Base-by-base conservation (phyloP, 2,888 invertebrate species). In the Isoperla grammatica region DNA sequence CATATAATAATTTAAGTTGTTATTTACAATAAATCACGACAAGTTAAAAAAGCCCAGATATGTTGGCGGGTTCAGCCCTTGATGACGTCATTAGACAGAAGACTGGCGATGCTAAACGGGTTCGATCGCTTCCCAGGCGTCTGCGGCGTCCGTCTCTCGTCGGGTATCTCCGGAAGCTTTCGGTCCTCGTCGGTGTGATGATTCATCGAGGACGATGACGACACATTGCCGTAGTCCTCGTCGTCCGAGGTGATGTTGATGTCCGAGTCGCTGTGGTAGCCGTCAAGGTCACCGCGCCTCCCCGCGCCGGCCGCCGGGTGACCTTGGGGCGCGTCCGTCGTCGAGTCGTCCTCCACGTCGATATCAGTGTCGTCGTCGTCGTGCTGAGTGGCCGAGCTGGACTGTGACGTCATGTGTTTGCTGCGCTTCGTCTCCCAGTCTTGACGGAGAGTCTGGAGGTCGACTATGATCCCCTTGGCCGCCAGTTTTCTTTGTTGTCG, bases 401-500 rank as follows among this genome's bases (percentile, higher is more conserved):
- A n/a, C 20, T 37, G 12, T 17, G 6, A 4, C 50, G 22, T 11
- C 11, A 40, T 19, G 13, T 53, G 15, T 15, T 53, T 58, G 9
- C 54, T 50, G 9, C 58, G 61, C n/a, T 61, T 57, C 12, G 61
- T 54, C 37, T 61, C 61, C 61, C 57, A 57, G 17, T 57, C 61
- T 35, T 40, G 43, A 0, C 61, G 54, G 9, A 57, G 46, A 1
- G 53, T 43, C 20, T 53, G 23, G 8, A 53, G 20, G 19, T 53
- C 53, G 19, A 53, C 53, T 37, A 39, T 37, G 20, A 94, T 91
- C 67, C 94, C 94, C 75, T 93, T 93, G 54, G 90, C 90, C 59
- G 94, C 86, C 62, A 96, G 81, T 73, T 96, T 95, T 67, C 94
- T 81, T 68, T 95, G 95, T 76, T 94, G 94, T 58, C 94, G 81